Conservation (phyloP, 2,113 vertebrate species). For the Colaptes auratus region DNA sequence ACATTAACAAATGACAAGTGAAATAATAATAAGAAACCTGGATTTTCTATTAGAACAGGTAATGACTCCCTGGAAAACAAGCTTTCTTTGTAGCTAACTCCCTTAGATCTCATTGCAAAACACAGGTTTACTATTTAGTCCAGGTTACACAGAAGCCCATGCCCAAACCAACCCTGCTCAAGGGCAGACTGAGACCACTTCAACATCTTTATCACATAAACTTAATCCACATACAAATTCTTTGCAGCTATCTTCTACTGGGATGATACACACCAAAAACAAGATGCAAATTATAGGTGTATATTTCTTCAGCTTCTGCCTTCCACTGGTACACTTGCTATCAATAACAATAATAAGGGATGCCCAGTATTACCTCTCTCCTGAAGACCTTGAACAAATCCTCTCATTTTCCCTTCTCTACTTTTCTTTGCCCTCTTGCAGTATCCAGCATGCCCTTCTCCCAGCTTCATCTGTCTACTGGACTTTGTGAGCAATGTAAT, state of each 20-base stretch:
- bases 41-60: neutral
- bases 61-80: neutral
- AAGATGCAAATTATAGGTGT: fast-evolving
- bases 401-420: neutral
- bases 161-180: neutral
- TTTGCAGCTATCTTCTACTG: neutral
- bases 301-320: neutral
- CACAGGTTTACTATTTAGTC: neutral
- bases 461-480: neutral
- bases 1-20: neutral
- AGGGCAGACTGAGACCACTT: neutral
- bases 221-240: neutral
- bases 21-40: neutral
- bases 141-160: neutral
- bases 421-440: neutral
- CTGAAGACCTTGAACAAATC: neutral
- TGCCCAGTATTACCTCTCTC: neutral
- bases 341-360: neutral
- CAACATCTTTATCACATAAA: neutral
- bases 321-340: fast-evolving
- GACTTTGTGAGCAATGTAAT: neutral
- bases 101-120: neutral
- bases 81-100: neutral
- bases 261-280: neutral
- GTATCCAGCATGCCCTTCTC: neutral